Percentiles rank a stretch among this genome's conserved stretches.
phyloP scores from a whole-genome alignment of 2,888 invertebrate species.

The Eupsilia transversa region DNA sequence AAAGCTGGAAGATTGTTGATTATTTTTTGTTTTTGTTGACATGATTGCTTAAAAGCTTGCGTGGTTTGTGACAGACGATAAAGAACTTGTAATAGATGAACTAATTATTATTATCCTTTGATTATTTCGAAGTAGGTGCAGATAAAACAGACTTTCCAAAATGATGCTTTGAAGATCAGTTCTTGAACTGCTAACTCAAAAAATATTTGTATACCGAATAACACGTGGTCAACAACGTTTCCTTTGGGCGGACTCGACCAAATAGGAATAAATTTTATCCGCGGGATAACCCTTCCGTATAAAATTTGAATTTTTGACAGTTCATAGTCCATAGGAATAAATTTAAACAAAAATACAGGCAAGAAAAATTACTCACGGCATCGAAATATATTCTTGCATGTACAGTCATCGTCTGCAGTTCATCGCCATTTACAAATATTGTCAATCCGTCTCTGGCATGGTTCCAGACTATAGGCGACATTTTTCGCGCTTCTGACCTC shows the following conservation, averaged over 20 bases:
- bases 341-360: slow-evolving; percentile 51
- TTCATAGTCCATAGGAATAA: no score
- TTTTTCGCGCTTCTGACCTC: slow-evolving; percentile 84
- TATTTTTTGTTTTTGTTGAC: slow-evolving; percentile 19
- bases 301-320: no score
- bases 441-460: slow-evolving; percentile 75
- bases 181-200: neutral
- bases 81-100: neutral
- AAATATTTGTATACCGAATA: neutral
- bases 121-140: neutral
- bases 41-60: neutral
- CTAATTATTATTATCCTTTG: neutral
- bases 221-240: neutral
- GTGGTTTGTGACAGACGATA: neutral
- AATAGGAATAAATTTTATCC: no score
- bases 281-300: no score
- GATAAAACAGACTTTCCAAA: neutral
- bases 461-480: slow-evolving; percentile 80
- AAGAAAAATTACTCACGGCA: slow-evolving; percentile 59
- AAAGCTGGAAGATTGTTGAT: neutral
- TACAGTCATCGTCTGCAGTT: slow-evolving; percentile 73
- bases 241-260: no score
- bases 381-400: slow-evolving; percentile 67
- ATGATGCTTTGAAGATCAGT: neutral
- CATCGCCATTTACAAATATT: slow-evolving; percentile 79